Base-by-base conservation (phyloP, 2,888 invertebrate genomes). In the Tinea pellionella region DNA sequence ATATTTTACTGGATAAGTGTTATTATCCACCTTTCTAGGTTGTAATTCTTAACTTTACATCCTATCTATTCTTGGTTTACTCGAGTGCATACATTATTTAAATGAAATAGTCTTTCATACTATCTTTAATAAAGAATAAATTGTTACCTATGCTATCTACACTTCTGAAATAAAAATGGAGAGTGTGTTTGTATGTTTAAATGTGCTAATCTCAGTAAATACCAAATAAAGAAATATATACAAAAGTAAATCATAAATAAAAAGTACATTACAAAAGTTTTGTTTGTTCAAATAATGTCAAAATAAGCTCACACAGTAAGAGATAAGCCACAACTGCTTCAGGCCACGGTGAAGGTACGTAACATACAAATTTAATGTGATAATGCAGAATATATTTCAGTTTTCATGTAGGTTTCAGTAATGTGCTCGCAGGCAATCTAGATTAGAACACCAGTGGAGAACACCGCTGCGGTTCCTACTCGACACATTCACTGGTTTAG, bases 361-460 rank as follows among this genome's bases (percentile, higher is more conserved):
- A 47, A 47, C 47, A 47, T 15, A 47, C 16, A 47, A 47, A 16
- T 41, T 41, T 41, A 13, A n/a, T 41, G 8, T 16, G 47, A 47
- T 16, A 47, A 47, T n/a, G 16, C 47, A 16, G 47, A 15, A 47
- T 15, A 47, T 15, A 16, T 19, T 55, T 18, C 29, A 55, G 16
- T 9, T 24, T 9, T 29, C 13, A 55, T 55, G n/a, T 29, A 55
- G 18, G 32, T 32, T 29, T 8, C 15, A 47, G 16, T 2, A 47
- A n/a, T 47, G 13, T 47, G 57, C 57, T 57, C 24, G 13, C 32
- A 15, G 57, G 57, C 32, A 57, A 57, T 57, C 57, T 57, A 57
- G 57, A 57, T 57, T 57, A 57, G 30, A 24, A 55, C 55, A n/a
- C 55, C 55, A 41, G 41, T 41, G 41, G 47, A 47, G 47, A 47